Percentiles rank a stretch among this genome's conserved stretches.
phyloP scores from a whole-genome alignment of 64 coral and sea anemone genomes.

The Porites australiensis region DNA sequence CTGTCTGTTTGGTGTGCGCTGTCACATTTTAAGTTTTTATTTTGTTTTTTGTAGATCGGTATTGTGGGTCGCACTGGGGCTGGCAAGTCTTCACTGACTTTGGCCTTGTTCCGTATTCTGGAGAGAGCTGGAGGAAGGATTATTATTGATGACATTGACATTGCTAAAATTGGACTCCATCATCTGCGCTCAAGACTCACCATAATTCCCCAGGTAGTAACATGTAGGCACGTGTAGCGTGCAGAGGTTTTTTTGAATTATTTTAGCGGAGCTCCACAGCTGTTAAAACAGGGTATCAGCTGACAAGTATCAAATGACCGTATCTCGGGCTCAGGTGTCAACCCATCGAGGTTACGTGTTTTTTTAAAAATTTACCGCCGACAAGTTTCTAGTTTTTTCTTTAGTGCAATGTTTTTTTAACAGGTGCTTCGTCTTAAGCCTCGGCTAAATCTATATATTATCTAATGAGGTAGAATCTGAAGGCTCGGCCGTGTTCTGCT shows the following conservation, averaged over 20 bases:
- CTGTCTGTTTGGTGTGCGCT: not conserved
- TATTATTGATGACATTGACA: constrained; percentile 73
- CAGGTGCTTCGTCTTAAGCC: too few relatives aligned
- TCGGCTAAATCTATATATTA: too few relatives aligned
- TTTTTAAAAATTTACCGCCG: too few relatives aligned
- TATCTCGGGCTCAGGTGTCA: too few relatives aligned
- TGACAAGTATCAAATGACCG: too few relatives aligned
- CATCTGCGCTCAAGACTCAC: constrained; percentile 76
- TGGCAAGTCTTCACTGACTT: constrained; percentile 72
- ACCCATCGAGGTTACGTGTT: too few relatives aligned
- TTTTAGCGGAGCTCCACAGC: not conserved
- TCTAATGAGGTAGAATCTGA: too few relatives aligned
- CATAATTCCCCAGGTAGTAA: constrained; percentile 83
- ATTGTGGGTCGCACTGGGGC: constrained; percentile 84
- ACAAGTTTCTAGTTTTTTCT: too few relatives aligned
- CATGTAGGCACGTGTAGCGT: constrained; percentile 5
- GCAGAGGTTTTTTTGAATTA: not conserved
- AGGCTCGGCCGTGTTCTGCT: too few relatives aligned
- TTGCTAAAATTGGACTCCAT: constrained; percentile 78
- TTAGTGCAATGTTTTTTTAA: too few relatives aligned
- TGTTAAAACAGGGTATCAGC: too few relatives aligned
- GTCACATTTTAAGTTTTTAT: not conserved
- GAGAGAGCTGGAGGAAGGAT: constrained; percentile 66
- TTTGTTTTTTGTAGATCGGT: constrained; percentile 54
- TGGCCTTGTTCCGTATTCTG: constrained; percentile 86